phyloP scores from a whole-genome alignment of 1,140 invertebrate species.

The Drosophila littoralis region DNA sequence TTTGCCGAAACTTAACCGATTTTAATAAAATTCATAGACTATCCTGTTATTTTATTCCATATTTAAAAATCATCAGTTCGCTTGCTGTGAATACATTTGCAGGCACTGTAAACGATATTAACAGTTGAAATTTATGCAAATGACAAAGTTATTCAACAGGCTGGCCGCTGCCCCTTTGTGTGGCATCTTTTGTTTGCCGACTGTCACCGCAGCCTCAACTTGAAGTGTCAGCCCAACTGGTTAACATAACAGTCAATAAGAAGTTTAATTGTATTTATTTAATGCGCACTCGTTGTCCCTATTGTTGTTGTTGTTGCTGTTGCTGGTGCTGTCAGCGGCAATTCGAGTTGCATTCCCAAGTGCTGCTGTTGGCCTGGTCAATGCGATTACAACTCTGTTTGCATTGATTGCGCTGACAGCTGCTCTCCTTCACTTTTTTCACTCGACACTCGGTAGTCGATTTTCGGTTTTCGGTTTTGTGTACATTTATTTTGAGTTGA shows the following conservation, averaged over 20 bases:
- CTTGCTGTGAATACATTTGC: background rate
- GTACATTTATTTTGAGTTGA: slow-evolving; percentile 64
- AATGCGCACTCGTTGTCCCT: slow-evolving; percentile 44
- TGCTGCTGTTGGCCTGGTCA: slow-evolving; percentile 61
- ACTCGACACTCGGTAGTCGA: slow-evolving; percentile 20
- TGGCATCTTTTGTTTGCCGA: slow-evolving; percentile 18
- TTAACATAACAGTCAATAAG: slow-evolving; percentile 51
- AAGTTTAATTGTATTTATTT: slow-evolving; percentile 72
- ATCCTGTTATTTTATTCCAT: too few relatives aligned
- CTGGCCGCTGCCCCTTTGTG: slow-evolving; percentile 7
- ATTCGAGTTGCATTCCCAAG: slow-evolving; percentile 41
- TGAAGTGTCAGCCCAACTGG: slow-evolving; percentile 36
- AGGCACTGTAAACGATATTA: background rate
- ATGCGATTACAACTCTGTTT: slow-evolving; percentile 73
- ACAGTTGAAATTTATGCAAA: background rate
- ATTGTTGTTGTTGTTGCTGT: slow-evolving; percentile 34
- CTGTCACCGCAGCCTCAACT: slow-evolving; percentile 50
- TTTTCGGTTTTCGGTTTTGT: slow-evolving; percentile 17
- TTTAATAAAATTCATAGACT: too few relatives aligned
- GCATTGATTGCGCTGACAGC: slow-evolving; percentile 68
- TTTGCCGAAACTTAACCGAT: too few relatives aligned
- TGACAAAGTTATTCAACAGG: slow-evolving; percentile 10
- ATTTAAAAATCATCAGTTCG: background rate
- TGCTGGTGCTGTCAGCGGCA: slow-evolving; percentile 58
- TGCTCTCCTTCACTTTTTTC: slow-evolving; percentile 30